Evolutionary conservation across 2,113 vertebrate species (phyloP).

Genomic region (Acrocephalus arundinaceus): DNA sequence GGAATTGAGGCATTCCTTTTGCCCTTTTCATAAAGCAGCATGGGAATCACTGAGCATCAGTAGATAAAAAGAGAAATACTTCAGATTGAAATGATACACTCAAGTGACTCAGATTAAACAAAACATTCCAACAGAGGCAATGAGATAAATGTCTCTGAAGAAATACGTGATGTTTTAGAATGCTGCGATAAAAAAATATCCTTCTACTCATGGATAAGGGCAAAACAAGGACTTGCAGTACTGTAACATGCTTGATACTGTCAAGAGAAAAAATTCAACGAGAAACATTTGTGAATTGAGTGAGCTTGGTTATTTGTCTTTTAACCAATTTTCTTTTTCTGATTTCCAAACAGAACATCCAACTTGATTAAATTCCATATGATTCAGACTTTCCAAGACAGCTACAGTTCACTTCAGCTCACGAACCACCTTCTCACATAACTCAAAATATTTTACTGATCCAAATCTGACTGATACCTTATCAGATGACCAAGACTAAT

Average conservation of each 20-base stretch:
- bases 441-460: background rate
- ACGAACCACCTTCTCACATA: background rate
- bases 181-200: background rate
- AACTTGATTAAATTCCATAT: background rate
- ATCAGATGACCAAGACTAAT: background rate
- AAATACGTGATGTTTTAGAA: background rate
- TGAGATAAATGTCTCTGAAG: background rate
- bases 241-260: background rate
- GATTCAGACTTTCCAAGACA: background rate
- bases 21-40: background rate
- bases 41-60: slow-evolving; percentile 18
- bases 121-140: background rate
- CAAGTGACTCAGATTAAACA: background rate
- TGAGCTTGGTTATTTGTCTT: background rate
- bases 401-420: background rate
- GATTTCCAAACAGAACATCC: background rate
- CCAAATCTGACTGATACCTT: background rate
- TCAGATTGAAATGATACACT: background rate
- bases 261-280: background rate
- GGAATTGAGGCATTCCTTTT: slow-evolving; percentile 21
- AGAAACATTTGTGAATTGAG: background rate
- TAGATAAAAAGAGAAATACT: background rate
- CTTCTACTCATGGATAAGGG: background rate
- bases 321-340: background rate
- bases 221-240: background rate